Evolutionary conservation across 2,113 vertebrate species (phyloP).

Genomic region (Chinchilla lanigera): DNA sequence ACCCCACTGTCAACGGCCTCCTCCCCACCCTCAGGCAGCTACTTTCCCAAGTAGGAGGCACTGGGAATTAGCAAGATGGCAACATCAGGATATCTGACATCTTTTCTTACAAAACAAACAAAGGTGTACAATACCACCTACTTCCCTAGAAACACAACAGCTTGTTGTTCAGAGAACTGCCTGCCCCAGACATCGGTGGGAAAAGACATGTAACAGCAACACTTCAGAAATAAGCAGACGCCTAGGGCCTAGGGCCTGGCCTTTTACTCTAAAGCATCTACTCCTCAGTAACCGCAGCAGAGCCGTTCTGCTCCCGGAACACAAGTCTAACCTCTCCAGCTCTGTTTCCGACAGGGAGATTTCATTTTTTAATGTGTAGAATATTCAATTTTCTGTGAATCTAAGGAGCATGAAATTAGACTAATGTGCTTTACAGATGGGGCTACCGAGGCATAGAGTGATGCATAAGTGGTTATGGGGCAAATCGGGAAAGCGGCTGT

Average conservation of each 20-base stretch:
- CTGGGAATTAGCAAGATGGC: background rate
- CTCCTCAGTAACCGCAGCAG: background rate
- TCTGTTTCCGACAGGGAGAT: background rate
- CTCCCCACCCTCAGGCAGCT: background rate
- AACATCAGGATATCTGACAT: background rate
- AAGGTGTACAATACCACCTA: background rate
- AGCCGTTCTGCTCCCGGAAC: background rate
- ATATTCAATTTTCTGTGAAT: background rate
- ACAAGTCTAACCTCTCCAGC: background rate
- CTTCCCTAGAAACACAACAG: background rate
- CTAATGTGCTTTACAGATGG: background rate
- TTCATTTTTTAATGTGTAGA: background rate
- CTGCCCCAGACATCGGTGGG: background rate
- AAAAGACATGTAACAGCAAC: background rate
- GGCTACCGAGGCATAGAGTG: background rate
- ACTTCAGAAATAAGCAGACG: background rate
- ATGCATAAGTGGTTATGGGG: background rate
- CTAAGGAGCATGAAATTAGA: background rate
- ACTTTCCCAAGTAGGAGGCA: background rate
- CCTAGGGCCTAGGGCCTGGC: accelerated
- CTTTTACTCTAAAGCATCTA: background rate
- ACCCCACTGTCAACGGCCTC: background rate
- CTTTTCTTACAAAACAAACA: slow-evolving; percentile 24
- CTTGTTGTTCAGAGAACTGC: background rate
- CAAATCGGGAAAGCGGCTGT: background rate